Evolutionary conservation across 2,888 invertebrate genomes (phyloP).

Genomic region (Eueremaeus valkanovi): DNA sequence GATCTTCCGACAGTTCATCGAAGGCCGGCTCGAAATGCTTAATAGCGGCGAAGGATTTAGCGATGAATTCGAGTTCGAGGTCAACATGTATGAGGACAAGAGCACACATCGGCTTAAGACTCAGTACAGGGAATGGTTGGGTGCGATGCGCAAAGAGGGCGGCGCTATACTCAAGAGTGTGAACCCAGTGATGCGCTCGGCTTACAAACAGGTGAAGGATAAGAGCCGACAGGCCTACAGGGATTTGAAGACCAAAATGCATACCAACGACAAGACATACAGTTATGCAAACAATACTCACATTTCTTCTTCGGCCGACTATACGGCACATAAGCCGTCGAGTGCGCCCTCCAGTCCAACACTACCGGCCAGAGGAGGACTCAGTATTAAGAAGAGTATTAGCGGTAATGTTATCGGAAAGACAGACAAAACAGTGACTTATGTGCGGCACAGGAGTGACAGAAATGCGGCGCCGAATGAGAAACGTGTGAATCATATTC

Average conservation of each 20-base stretch:
- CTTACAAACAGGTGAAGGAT: slow-evolving; percentile 85
- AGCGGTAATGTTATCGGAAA: slow-evolving; percentile 37
- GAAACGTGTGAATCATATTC: background rate
- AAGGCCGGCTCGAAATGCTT: slow-evolving; percentile 83
- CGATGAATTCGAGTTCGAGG: slow-evolving; percentile 92
- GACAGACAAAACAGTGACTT: slow-evolving; percentile 38
- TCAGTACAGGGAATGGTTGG: slow-evolving; percentile 75
- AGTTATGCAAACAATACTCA: slow-evolving; percentile 28
- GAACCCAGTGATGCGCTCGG: slow-evolving; percentile 87
- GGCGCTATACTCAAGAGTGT: slow-evolving; percentile 79
- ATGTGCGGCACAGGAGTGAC: slow-evolving; percentile 34
- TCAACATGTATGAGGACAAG: slow-evolving; percentile 65
- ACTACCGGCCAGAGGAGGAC: slow-evolving; percentile 4
- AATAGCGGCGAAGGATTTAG: slow-evolving; percentile 88
- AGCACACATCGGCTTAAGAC: slow-evolving; percentile 57
- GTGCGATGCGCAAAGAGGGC: slow-evolving; percentile 69
- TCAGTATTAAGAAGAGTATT: slow-evolving; percentile 38
- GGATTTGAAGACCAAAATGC: slow-evolving; percentile 65
- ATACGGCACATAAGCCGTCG: slow-evolving; percentile 39
- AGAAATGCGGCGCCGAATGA: background rate
- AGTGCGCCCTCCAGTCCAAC: slow-evolving; percentile 47
- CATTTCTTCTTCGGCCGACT: background rate
- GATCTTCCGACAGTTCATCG: slow-evolving; percentile 93
- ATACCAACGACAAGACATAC: slow-evolving; percentile 46
- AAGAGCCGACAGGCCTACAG: slow-evolving; percentile 67